Percentiles rank a stretch among this genome's conserved stretches.
Conservation (phyloP, 2,888 invertebrate species). For the Octodonta nipae region DNA sequence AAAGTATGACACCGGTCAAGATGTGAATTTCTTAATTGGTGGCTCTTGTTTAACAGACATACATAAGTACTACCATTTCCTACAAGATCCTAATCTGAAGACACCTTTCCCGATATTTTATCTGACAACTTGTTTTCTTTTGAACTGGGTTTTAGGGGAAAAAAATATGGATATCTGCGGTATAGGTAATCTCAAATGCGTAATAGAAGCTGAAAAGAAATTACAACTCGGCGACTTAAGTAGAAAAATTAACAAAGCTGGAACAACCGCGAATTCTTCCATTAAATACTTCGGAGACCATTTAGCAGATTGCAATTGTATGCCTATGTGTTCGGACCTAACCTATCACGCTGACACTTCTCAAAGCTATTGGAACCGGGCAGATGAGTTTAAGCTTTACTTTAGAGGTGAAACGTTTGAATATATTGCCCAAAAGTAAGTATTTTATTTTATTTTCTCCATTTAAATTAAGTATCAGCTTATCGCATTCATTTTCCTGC, state of each 20-base stretch:
- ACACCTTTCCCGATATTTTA: no score
- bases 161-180: slow-evolving; percentile 43
- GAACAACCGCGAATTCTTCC: background rate
- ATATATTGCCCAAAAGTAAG: slow-evolving; percentile 11
- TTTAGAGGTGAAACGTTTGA: slow-evolving; percentile 4
- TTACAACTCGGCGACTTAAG: slow-evolving; percentile 21
- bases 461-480: no score
- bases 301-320: slow-evolving; percentile 38
- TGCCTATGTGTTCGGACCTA: slow-evolving; percentile 51
- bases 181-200: slow-evolving; percentile 39
- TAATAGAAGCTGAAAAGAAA: slow-evolving; percentile 38
- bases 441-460: no score
- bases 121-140: no score
- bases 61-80: no score
- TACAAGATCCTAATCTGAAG: no score
- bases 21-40: no score
- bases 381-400: slow-evolving; percentile 14
- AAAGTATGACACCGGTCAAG: no score
- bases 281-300: slow-evolving; percentile 1
- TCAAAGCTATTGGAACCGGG: slow-evolving; percentile 49
- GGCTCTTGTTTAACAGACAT: no score
- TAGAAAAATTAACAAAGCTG: slow-evolving; percentile 9
- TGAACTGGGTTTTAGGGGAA: slow-evolving; percentile 39
- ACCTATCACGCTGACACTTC: slow-evolving; percentile 55
- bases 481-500: no score